Base-by-base conservation (phyloP, 2,888 invertebrate species). In the Nemotelus pantherinus region DNA sequence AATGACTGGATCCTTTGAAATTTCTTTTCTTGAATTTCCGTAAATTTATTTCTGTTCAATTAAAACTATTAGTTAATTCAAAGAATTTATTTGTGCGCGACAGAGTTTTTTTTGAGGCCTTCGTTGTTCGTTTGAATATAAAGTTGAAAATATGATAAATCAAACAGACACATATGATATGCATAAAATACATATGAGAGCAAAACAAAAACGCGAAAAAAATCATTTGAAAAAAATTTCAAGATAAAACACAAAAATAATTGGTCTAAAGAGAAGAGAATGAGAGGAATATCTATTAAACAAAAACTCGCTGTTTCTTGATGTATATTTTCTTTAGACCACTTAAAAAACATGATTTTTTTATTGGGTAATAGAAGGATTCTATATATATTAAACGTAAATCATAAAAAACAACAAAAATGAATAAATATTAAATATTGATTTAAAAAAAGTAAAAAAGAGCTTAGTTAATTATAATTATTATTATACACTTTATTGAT, bases 301-400 rank as follows among this genome's bases (percentile, higher is more conserved):
- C 47, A 44, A 39, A 44, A 64, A 10, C 9, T 4, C 65, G 10
- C 5, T 45, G 25, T 50, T 48, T 48, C n/a, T 67, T 48, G 39
- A 45, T n/a, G 25, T 48, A 25, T 47, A 48, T 45, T 44, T 72
- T 70, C 5, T 70, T 72, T 72, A 58, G 71, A 72, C 71, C 71
- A 57, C 57, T 72, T 55, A 70, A 70, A 70, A 72, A 57, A 72
- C 25, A 72, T 48, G 39, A 48, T 68, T 68, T 72, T 72, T 72
- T 72, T 58, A 72, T 57, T 72, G 71, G 71, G 71, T 50, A 72
- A 72, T 72, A 72, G 71, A 57, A 57, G 71, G 71, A 72, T 60
- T 60, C 25, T 60, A 58, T 57, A 57, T 10, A 57, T 57, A 70
- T 41, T 70, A 70, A 68, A 57, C 44, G 58, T 57, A 55, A 55